Evolutionary conservation across 2,888 invertebrate species (phyloP), one percentile per base, ranked within the genome.

Genomic region (Cerastis leucographa): DNA sequence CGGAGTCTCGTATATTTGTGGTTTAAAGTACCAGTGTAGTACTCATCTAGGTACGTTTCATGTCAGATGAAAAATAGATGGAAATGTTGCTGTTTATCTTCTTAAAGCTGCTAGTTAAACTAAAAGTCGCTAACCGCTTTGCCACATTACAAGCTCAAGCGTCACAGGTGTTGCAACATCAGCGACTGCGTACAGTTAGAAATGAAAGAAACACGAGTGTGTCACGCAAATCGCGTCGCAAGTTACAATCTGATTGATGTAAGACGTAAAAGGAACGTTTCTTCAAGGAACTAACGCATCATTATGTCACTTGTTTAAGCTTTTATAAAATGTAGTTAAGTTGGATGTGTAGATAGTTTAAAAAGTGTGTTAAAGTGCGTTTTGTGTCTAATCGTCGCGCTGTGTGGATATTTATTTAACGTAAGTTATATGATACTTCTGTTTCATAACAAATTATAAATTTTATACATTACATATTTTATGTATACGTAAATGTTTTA

Each of bases 1-100:
- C 67, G 25, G 2, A 80, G 25, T 64, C 80, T 64, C 74, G 56
- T 80, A 42, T 73, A 56, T 80, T 35, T 79, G 64, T 74, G 68
- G 68, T 44, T 64, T 42, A 25, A 42, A n/a, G 22, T 64, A 49
- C 6, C 8, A n/a, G 29, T 40, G 17, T 7, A 56, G 29, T 19
- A 44, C 25, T n/a, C 2, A 3, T 51, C 17, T 66, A 22, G 44
- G 44, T 76, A 25, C 17, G 12, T 35, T 12, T 14, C 1, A 54
- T 51, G 29, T n/a, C 9, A 4, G 25, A 40, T 42, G 19, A 12
- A 40, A 35, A 42, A n/a, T 42, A n/a, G 6, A 64, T 2, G 0
- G 6, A 62, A 12, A 0, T 35, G 12, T n/a, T n/a, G 42, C 11
- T 14, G 42, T 42, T 64, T 22, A 62, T 40, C 5, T 61, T 61